Conservation (phyloP, 2,888 invertebrate species). For the Laothoe populi region DNA sequence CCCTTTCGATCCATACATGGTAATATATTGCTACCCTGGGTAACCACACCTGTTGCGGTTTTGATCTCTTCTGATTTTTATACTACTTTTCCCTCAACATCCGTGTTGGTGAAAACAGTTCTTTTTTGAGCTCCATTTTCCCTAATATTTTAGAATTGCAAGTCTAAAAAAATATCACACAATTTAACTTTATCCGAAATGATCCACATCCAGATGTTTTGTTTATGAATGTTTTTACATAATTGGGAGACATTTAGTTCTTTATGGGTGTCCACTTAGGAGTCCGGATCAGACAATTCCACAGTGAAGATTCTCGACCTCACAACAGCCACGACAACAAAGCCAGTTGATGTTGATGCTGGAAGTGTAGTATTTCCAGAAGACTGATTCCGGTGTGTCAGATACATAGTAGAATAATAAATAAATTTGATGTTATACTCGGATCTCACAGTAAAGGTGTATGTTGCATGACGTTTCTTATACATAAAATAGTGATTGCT, state of each 20-base stretch:
- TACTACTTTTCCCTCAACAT: too few species aligned
- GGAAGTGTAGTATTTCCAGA: constrained; percentile 54
- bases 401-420: constrained; percentile 6
- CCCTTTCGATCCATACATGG: too few species aligned
- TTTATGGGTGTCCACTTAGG: constrained; percentile 53
- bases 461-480: background rate
- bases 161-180: too few species aligned
- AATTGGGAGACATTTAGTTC: constrained; percentile 2
- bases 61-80: too few species aligned
- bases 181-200: too few species aligned
- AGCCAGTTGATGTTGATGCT: background rate
- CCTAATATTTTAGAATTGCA: too few species aligned
- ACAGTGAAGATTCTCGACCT: constrained; percentile 4
- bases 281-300: constrained; percentile 34
- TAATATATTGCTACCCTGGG: too few species aligned
- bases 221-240: background rate
- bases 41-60: too few species aligned
- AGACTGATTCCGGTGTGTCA: constrained; percentile 48
- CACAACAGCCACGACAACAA: background rate
- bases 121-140: too few species aligned
- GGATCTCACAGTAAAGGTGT: background rate
- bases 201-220: too few species aligned
- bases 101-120: too few species aligned
- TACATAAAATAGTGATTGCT: background rate
- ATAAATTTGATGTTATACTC: background rate